These are phyloP conservation scores for Prunella himalayana DNA, from an alignment of 2,113 vertebrate species.

Conservation along the genomic window DNA sequence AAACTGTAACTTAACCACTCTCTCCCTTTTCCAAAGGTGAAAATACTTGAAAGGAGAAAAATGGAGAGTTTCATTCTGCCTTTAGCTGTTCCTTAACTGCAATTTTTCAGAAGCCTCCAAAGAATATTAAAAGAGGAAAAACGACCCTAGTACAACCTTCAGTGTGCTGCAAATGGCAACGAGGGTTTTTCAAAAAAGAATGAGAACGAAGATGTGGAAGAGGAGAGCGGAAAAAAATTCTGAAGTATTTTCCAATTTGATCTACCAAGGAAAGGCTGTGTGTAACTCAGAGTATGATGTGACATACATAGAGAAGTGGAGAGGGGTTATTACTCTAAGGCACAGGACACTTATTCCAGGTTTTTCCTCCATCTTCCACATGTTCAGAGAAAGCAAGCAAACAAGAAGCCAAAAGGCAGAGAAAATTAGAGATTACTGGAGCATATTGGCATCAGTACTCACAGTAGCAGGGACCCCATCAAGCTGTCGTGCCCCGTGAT, in stretches of 20 bases:
- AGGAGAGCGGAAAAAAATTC: not conserved
- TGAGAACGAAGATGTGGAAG: not conserved
- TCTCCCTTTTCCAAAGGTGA: slow-evolving; percentile 20
- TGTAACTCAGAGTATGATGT: not conserved
- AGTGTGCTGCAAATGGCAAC: not conserved
- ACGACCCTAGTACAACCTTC: not conserved
- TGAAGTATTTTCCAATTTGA: not conserved
- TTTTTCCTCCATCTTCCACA: not conserved
- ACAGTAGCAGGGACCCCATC: slow-evolving; percentile 88
- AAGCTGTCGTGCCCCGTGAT: slow-evolving; percentile 87
- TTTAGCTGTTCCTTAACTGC: not conserved
- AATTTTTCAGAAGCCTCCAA: not conserved
- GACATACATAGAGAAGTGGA: not conserved
- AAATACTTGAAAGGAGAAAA: slow-evolving; percentile 7
- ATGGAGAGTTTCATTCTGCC: not conserved
- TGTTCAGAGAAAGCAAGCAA: not conserved
- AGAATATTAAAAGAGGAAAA: not conserved
- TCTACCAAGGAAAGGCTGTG: not conserved
- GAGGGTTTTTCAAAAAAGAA: not conserved
- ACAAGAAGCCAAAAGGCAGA: not conserved
- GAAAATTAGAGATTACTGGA: not conserved
- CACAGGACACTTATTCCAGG: not conserved
- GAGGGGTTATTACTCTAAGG: not conserved
- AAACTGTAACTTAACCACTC: slow-evolving; percentile 3
- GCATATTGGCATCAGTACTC: slow-evolving; percentile 33